Evolutionary conservation across 2,888 invertebrate species (phyloP).

Genomic region (Chorisops tibialis): DNA sequence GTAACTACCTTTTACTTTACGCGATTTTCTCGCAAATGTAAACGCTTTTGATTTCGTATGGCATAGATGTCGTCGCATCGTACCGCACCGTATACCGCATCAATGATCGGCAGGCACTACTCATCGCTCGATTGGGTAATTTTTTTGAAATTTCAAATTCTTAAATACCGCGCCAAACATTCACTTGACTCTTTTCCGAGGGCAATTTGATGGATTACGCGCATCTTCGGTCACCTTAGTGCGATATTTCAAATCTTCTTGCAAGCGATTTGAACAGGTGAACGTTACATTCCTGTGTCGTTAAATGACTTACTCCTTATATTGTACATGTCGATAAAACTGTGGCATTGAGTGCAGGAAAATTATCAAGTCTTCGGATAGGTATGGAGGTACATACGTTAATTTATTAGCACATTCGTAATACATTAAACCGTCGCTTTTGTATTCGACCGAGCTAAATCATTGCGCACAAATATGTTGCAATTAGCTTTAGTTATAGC

Average conservation of each 20-base stretch:
- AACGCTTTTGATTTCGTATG: not conserved
- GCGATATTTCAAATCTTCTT: not conserved
- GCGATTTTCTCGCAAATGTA: not conserved
- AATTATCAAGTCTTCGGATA: too few species aligned
- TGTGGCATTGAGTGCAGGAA: not conserved
- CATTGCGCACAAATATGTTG: too few species aligned
- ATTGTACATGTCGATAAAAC: too few species aligned
- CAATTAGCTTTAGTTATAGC: too few species aligned
- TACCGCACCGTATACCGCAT: not conserved
- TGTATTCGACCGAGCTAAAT: too few species aligned
- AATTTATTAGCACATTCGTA: too few species aligned
- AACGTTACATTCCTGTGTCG: not conserved
- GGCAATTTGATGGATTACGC: constrained; percentile 1
- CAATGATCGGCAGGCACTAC: not conserved
- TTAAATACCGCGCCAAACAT: constrained; percentile 3
- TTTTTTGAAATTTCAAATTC: constrained; percentile 4
- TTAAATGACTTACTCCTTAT: too few species aligned
- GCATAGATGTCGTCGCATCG: not conserved
- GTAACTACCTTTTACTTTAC: constrained; percentile 2
- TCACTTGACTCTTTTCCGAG: not conserved
- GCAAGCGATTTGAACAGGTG: not conserved
- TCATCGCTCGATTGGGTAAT: not conserved
- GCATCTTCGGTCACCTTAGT: constrained; percentile 5
- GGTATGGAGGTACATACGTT: too few species aligned
- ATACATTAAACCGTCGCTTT: too few species aligned